These are phyloP conservation scores for Neomorphus geoffroyi DNA, from an alignment of 2,797 vertebrate species.

Conservation along the genomic window DNA sequence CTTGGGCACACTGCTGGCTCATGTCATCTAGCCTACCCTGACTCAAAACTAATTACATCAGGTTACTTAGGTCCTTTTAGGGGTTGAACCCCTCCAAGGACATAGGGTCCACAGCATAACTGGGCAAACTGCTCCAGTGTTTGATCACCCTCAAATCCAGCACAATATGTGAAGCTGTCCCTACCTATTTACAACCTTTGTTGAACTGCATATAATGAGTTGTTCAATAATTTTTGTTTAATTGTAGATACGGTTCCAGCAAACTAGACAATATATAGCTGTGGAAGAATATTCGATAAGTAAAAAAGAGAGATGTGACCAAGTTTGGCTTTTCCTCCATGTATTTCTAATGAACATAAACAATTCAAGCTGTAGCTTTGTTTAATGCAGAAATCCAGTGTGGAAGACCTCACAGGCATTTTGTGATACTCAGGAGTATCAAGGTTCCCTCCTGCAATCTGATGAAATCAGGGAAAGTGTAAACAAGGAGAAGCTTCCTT, in stretches of 20 bases:
- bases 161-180: neutral
- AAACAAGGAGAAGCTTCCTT: neutral
- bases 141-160: neutral
- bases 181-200: neutral
- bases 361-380: neutral
- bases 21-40: neutral
- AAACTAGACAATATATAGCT: neutral
- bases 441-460: accelerated
- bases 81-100: neutral
- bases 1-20: too few relatives aligned
- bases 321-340: neutral
- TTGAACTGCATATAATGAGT: neutral
- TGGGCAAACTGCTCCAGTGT: neutral
- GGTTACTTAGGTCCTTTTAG: neutral
- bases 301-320: neutral
- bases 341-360: neutral
- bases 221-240: too few relatives aligned
- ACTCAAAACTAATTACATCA: neutral
- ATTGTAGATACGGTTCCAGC: neutral
- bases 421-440: too few relatives aligned
- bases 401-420: neutral
- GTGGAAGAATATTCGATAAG: neutral
- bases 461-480: neutral
- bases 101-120: too few relatives aligned
- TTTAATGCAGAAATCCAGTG: neutral